Base-by-base conservation (phyloP, 2,113 vertebrate species). In the Abramis brama region DNA sequence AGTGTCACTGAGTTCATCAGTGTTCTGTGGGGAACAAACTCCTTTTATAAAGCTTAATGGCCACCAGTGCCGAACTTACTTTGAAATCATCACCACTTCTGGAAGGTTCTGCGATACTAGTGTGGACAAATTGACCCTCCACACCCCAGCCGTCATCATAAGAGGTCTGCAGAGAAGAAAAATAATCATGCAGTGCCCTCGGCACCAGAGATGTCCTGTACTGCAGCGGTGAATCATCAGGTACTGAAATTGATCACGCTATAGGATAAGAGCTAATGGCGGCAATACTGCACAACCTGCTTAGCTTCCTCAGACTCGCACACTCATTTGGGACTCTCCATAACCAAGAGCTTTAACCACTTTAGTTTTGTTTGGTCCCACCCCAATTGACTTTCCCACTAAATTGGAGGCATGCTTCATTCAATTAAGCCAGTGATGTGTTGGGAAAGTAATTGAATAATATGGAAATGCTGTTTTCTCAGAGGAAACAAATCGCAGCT, bases 401-500 rank as follows among this genome's bases (percentile, higher is more conserved):
- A 83, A 79, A 83, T 50, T 73, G 57, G 82, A 88, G 80, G 86
- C 64, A 79, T 83, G 79, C 76, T 86, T 86, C 68, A 82, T 45
- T 30, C 85, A 86, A 85, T 86, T 86, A 89, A 85, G 59, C 39
- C 66, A 12, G 60, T 36, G 83, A 78, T 47, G 76, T 36, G 84
- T 87, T 82, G 64, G 59, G 50, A 82, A 85, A 60, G 71, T 87
- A 82, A 85, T 79, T 82, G 79, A 85, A 82, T 85, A 83, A 87
- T 82, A 71, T 85, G 78, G 78, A 86, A 75, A 87, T 85, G 73
- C 57, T 74, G 50, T 60, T 74, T 47, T 83, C 83, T 82, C 79
- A 17, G 55, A 27, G 71, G 60, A 15, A 60, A 39, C 79, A 33
- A 71, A 86, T 81, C 47, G 74, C 85, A 80, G 33, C 66, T 45